Evolutionary conservation across 2,113 vertebrate genomes (phyloP), one percentile per base, ranked within the genome.

Genomic region (Oryzias curvinotus): DNA sequence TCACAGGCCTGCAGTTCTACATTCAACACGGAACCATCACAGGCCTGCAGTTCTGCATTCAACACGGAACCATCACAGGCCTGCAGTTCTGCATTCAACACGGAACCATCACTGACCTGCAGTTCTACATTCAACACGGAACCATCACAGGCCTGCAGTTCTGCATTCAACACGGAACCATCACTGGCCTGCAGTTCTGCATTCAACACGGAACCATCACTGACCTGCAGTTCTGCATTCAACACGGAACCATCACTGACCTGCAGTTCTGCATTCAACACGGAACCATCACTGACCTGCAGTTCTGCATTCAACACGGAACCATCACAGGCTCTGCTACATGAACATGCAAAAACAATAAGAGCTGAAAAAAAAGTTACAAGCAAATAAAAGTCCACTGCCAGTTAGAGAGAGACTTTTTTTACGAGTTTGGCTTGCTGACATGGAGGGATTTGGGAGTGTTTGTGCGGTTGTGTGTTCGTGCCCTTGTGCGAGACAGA

Each of bases 311-410:
- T 71, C 77, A 85, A 82, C 75, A 75, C 71, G 45, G 52, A 62
- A 78, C 73, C 82, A 84, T 81, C 84, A 82, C 80, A 85, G 76
- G 83, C 71, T 60, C 78, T 66, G 78, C 87, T 86, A 81, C 78
- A 80, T 63, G 81, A 85, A 81, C 82, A 82, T 51, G 61, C 57
- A 66, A 65, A 81, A 65, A 63, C 66, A 87, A 80, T 73, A 75
- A 67, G 60, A 61, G 49, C 68, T 71, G 70, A 76, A 74, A 28
- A 45, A 75, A 75, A 81, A 75, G 81, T 72, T 72, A 50, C 67
- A 59, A 73, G 63, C 71, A 48, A 48, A 69, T 60, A 43, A 66
- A 77, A 82, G 81, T 62, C 81, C 77, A 53, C 68, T 68, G 81
- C 86, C 82, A 79, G 83, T 86, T 84, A 82, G 62, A 65, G 68